Base-by-base conservation (phyloP, 2,113 vertebrate species). In the Penelope pileata region DNA sequence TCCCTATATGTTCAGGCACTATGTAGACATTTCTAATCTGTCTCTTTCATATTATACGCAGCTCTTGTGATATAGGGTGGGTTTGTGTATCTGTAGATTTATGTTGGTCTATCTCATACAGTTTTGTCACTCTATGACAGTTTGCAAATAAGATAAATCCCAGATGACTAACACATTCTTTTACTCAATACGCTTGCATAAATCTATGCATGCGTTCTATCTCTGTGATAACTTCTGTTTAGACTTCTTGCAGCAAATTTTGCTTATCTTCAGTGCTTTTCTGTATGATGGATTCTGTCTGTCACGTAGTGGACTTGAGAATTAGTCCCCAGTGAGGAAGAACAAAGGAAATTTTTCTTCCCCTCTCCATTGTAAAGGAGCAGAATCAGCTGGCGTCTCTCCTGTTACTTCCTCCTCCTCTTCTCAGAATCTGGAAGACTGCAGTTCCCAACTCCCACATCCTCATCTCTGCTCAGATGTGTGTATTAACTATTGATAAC, bases 401-500 rank as follows among this genome's bases (percentile, higher is more conserved):
- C 40, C 85, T 8, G 3, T 68, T 26, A 78, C 64, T 95, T 96
- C 84, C 47, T 92, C 67, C 78, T 95, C 10, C 5, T 84, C 40
- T 91, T 96, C 87, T 94, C 43, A 86, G 88, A 95, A 97, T 80
- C 83, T 96, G 92, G 88, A 88, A 92, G 76, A 66, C 38, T 84
- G 40, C n/a, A 53, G 88, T 92, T 97, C 58, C n/a, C 42, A 72
- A 12, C 43, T 95, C 83, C 76, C 90, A 96, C 90, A 94, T 95
- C 93, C 88, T 96, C 94, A 75, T 92, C 76, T 91, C 68, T 84
- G 26, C 56, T 90, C 36, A 76, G 48, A 92, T 62, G 10, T 18
- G 4, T 82, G 73, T n/a, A 32, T 56, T 30, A 50, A 6, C 73
- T 93, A 88, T 93, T 95, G 79, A 91, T 93, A 64, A 86, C 93